These are phyloP conservation scores for Lepetodrilus schrolli DNA, from an alignment of 2,888 invertebrate species.

Conservation along the genomic window DNA sequence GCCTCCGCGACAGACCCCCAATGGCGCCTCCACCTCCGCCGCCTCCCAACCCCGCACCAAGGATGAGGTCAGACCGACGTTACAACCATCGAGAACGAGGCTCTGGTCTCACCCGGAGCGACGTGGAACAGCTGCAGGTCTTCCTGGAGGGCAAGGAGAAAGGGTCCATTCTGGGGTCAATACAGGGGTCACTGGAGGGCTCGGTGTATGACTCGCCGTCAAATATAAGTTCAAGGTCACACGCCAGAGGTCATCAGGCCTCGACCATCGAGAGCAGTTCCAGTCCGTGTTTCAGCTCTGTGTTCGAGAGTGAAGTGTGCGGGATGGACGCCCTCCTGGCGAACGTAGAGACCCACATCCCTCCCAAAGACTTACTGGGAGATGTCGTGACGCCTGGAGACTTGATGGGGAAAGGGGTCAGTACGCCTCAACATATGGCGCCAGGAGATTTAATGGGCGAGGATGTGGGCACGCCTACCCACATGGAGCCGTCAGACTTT, in stretches of 20 bases:
- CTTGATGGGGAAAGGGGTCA: no score
- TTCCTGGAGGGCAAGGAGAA: not conserved
- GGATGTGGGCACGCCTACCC: no score
- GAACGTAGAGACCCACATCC: not conserved
- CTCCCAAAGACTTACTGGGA: not conserved
- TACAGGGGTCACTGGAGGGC: not conserved
- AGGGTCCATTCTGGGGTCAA: not conserved
- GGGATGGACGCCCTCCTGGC: not conserved
- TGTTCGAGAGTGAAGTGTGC: conserved; percentile 1
- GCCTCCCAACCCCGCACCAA: not conserved
- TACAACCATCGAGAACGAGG: not conserved
- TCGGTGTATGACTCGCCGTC: not conserved
- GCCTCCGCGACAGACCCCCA: not conserved
- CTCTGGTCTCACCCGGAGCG: not conserved
- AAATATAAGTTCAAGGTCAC: not conserved
- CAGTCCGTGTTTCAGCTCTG: not conserved
- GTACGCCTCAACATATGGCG: no score
- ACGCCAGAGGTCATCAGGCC: no score
- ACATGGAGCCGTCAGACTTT: no score
- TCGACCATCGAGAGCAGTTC: not conserved
- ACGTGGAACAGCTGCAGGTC: not conserved
- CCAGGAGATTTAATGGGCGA: no score
- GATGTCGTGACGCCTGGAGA: no score
- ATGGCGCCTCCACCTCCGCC: conserved; percentile 6
- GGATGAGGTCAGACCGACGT: not conserved